Evolutionary conservation across 2,888 invertebrate genomes (phyloP).

Genomic region (Petrolisthes manimaculis): DNA sequence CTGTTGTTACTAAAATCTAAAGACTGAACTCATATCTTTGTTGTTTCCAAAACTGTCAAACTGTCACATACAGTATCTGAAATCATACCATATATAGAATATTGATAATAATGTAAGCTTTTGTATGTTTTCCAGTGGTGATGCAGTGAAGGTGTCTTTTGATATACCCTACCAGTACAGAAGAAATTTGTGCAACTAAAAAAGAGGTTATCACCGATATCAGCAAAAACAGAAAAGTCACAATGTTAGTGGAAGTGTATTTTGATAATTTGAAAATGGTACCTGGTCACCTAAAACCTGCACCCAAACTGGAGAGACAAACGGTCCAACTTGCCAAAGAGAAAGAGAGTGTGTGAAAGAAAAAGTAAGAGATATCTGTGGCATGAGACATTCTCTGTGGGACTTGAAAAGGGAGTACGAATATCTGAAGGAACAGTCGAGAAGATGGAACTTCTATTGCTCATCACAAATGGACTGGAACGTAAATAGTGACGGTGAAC

Average conservation of each 20-base stretch:
- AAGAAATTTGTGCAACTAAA: no score
- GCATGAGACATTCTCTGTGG: constrained; percentile 48
- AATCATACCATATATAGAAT: no score
- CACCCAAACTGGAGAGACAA: constrained; percentile 10
- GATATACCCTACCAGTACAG: no score
- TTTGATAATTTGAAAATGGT: not conserved
- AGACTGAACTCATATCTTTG: no score
- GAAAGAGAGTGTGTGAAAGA: not conserved
- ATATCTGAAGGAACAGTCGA: constrained; percentile 49
- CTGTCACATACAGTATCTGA: no score
- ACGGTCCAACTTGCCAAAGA: not conserved
- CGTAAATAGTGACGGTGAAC: constrained; percentile 39
- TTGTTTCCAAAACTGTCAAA: no score
- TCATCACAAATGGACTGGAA: constrained; percentile 52
- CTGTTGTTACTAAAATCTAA: no score
- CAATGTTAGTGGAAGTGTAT: not conserved
- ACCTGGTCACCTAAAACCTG: not conserved
- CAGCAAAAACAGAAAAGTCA: not conserved
- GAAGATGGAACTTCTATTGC: constrained; percentile 47
- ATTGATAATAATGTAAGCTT: no score
- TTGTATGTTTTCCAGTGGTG: no score
- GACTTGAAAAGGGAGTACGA: constrained; percentile 52
- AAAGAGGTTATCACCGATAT: no score
- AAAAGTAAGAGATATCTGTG: constrained; percentile 7
- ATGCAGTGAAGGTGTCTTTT: no score